Conservation (phyloP, 2,113 vertebrate species). For the Oceanites oceanicus region DNA sequence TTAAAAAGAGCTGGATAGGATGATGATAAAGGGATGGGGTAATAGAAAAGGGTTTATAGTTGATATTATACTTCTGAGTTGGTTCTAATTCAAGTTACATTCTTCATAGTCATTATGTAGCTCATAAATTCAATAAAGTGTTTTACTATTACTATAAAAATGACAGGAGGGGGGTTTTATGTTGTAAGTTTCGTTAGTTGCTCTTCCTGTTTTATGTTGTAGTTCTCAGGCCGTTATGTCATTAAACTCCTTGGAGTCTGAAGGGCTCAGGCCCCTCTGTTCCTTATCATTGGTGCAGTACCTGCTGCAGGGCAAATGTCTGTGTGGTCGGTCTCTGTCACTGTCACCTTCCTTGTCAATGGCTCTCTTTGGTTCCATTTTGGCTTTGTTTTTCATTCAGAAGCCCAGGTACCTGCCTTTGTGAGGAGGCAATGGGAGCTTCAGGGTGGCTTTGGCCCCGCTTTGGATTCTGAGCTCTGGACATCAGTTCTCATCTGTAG, state of each 20-base stretch:
- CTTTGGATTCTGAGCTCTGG: neutral
- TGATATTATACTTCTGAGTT: slow-evolving; percentile 79
- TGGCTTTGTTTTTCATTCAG: neutral
- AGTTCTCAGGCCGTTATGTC: slow-evolving; percentile 78
- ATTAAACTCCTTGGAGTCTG: slow-evolving; percentile 81
- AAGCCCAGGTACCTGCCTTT: neutral
- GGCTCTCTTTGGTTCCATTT: neutral
- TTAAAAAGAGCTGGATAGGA: slow-evolving; percentile 60
- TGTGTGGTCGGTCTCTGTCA: neutral
- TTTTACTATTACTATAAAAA: slow-evolving; percentile 86
- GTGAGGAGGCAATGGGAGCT: neutral
- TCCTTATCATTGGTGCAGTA: neutral
- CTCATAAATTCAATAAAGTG: slow-evolving; percentile 88
- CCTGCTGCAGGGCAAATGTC: neutral
- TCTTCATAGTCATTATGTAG: slow-evolving; percentile 84
- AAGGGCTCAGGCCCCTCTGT: slow-evolving; percentile 71
- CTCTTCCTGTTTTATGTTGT: slow-evolving; percentile 81
- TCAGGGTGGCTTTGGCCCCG: neutral
- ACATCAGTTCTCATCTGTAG: neutral
- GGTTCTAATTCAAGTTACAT: slow-evolving; percentile 84
- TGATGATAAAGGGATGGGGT: slow-evolving; percentile 67
- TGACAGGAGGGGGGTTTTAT: slow-evolving; percentile 88
- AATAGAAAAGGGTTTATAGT: slow-evolving; percentile 81
- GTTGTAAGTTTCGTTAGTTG: slow-evolving; percentile 82
- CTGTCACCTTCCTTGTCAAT: neutral